Conservation (phyloP, 2,797 vertebrate species). For the Epinephelus coioides region DNA sequence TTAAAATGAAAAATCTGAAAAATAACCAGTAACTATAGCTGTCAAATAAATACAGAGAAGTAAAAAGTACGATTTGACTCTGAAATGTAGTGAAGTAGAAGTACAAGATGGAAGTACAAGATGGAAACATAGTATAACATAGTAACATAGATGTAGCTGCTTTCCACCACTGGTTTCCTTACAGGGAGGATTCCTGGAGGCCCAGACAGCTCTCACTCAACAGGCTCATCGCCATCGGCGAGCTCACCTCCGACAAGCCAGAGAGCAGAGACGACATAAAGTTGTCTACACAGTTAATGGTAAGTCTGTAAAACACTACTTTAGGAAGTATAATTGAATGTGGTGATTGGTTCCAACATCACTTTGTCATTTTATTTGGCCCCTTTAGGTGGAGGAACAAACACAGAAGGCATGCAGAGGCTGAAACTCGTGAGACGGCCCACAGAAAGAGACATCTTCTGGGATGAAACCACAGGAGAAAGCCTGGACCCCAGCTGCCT, state of each 20-base stretch:
- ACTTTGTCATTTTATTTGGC: background rate
- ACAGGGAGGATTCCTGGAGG: slow-evolving; percentile 69
- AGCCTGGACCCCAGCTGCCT: slow-evolving; percentile 60
- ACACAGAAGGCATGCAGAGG: slow-evolving; percentile 44
- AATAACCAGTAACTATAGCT: background rate
- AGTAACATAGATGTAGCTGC: no score
- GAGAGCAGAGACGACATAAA: slow-evolving; percentile 60
- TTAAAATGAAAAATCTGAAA: background rate
- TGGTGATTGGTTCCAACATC: no score
- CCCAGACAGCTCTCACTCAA: slow-evolving; percentile 69
- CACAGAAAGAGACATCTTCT: slow-evolving; percentile 76
- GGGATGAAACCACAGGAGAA: slow-evolving; percentile 85
- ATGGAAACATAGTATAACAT: no score
- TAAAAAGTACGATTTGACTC: background rate
- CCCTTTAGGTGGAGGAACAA: slow-evolving; percentile 32
- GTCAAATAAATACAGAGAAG: background rate
- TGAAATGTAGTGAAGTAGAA: background rate
- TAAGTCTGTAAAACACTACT: slow-evolving; percentile 25
- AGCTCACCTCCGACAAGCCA: slow-evolving; percentile 64
- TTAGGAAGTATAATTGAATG: no score
- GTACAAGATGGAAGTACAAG: no score
- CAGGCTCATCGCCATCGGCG: slow-evolving; percentile 51
- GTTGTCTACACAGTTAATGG: slow-evolving; percentile 52
- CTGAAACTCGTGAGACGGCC: slow-evolving; percentile 74
- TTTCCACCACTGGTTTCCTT: background rate